Conservation (phyloP, 2,888 invertebrate genomes). For the Cartodere bifasciata region DNA sequence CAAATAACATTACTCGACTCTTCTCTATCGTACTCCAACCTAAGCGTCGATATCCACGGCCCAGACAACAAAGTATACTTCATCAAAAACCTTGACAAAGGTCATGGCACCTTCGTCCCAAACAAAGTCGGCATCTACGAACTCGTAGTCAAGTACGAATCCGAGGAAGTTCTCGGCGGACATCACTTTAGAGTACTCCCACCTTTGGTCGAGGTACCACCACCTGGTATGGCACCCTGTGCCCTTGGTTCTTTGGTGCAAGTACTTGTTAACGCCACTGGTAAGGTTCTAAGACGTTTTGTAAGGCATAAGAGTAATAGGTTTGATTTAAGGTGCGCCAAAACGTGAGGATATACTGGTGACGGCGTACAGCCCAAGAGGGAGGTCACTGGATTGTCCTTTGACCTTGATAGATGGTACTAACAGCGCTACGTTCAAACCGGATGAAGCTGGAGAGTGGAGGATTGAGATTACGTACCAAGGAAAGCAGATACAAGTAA, state of each 20-base stretch:
- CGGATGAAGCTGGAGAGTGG: conserved; percentile 96
- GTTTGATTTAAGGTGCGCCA: conserved; percentile 47
- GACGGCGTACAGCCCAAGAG: conserved; percentile 84
- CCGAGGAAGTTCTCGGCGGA: conserved; percentile 40
- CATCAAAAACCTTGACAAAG: conserved; percentile 50
- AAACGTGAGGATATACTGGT: conserved; percentile 77
- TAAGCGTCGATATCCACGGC: conserved; percentile 30
- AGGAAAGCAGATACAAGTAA: conserved; percentile 77
- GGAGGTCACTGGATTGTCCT: conserved; percentile 67
- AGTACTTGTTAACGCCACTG: conserved; percentile 78
- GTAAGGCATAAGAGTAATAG: neutral
- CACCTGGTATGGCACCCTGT: conserved; percentile 91
- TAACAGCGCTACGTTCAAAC: conserved; percentile 92
- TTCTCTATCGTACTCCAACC: conserved; percentile 27
- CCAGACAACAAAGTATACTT: conserved; percentile 32
- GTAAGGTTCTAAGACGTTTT: conserved; percentile 31
- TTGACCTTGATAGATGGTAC: conserved; percentile 79
- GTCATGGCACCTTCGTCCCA: conserved; percentile 75
- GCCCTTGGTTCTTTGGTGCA: conserved; percentile 90
- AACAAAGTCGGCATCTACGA: conserved; percentile 91
- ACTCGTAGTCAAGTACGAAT: conserved; percentile 44
- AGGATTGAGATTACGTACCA: conserved; percentile 92
- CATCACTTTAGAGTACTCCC: conserved; percentile 82
- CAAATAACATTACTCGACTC: conserved; percentile 59
- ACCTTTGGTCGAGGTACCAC: conserved; percentile 72